A percentile compares a stretch with the other conserved stretches of the same genome.
Evolutionary conservation across 2,797 vertebrate genomes (phyloP).

Genomic region (Lophura swinhoii): DNA sequence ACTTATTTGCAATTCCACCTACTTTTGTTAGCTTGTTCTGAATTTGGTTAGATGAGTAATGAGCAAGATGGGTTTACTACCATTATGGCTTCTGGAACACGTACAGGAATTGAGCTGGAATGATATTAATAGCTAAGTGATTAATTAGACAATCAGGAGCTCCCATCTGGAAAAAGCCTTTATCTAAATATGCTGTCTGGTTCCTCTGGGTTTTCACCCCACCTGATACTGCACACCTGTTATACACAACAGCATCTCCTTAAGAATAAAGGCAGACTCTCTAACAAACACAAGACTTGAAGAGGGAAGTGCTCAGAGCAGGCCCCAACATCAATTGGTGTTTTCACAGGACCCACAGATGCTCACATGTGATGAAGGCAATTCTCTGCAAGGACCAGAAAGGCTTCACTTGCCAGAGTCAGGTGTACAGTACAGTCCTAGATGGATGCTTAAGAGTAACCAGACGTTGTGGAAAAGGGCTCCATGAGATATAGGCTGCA

Average conservation of each 20-base stretch:
- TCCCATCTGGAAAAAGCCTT: neutral
- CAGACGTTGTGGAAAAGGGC: neutral
- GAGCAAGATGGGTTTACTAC: neutral
- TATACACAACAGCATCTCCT: neutral
- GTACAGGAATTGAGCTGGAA: neutral
- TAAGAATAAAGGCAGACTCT: neutral
- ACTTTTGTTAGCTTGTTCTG: neutral
- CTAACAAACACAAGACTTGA: neutral
- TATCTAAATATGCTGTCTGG: neutral
- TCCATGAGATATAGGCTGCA: accelerated
- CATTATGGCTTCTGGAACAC: neutral
- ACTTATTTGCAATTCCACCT: neutral
- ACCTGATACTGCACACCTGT: neutral
- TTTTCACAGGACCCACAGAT: neutral
- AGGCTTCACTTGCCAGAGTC: neutral
- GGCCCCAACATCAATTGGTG: neutral
- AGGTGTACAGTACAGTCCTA: neutral
- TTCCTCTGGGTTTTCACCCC: neutral
- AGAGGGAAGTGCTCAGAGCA: neutral
- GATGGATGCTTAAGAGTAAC: neutral
- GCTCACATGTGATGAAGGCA: neutral
- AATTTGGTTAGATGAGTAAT: neutral
- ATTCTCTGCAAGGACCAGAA: neutral
- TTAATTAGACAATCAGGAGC: neutral
- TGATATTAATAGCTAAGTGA: neutral